phyloP scores from a whole-genome alignment of 1,140 invertebrate genomes.

The Thaumetopoea pityocampa region DNA sequence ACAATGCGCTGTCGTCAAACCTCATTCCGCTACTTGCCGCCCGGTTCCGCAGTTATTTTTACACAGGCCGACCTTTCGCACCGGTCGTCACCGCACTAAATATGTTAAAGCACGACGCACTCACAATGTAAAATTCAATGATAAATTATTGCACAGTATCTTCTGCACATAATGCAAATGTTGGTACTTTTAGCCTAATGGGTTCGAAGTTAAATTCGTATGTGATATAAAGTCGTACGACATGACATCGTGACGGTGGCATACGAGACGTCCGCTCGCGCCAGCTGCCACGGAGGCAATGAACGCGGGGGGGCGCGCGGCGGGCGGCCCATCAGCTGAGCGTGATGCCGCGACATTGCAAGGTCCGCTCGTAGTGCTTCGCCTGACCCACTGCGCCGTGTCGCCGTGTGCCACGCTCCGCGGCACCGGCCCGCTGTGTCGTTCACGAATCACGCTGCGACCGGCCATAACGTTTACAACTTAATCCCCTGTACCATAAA shows the following conservation, averaged over 20 bases:
- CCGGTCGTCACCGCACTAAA: constrained; percentile 67
- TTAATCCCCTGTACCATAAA: too few species aligned
- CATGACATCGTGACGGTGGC: constrained; percentile 18
- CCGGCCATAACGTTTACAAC: constrained; percentile 3
- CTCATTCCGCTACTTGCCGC: constrained; percentile 72
- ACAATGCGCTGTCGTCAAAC: constrained; percentile 73
- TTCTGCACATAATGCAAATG: constrained; percentile 7
- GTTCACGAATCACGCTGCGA: too few species aligned
- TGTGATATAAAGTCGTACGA: too few species aligned
- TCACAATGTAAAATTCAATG: constrained; percentile 33
- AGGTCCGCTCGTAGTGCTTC: constrained; percentile 70
- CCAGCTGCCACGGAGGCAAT: constrained; percentile 63
- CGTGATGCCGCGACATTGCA: constrained; percentile 76
- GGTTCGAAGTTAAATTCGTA: too few species aligned
- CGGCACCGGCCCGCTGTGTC: constrained; percentile 22
- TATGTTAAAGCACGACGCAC: constrained; percentile 51
- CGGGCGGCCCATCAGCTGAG: constrained; percentile 67
- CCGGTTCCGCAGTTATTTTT: constrained; percentile 76
- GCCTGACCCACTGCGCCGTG: constrained; percentile 64
- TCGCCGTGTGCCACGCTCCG: constrained; percentile 34
- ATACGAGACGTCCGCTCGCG: constrained; percentile 48
- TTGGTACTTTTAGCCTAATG: constrained; percentile 1
- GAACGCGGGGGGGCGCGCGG: constrained; percentile 55
- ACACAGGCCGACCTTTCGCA: constrained; percentile 74
- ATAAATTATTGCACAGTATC: constrained; percentile 10